phyloP scores from a whole-genome alignment of 2,113 vertebrate species.

The Carassius gibelio region DNA sequence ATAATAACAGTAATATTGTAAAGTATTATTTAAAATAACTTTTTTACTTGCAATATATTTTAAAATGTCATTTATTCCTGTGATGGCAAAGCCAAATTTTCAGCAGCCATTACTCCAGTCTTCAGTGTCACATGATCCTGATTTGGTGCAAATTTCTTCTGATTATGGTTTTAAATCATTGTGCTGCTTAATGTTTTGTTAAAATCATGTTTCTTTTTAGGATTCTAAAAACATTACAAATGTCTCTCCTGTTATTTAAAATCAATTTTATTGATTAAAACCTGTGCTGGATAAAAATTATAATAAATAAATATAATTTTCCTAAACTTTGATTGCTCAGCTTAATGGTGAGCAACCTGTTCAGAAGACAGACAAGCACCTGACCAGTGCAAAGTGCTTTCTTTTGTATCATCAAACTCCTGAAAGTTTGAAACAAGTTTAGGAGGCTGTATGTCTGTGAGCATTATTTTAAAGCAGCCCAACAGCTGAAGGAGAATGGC shows the following conservation, averaged over 20 bases:
- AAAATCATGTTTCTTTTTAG: neutral
- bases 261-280: neutral
- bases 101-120: neutral
- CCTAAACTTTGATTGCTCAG: neutral
- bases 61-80: neutral
- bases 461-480: constrained; percentile 7
- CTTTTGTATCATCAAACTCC: neutral
- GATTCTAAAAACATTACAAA: neutral
- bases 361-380: neutral
- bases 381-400: neutral
- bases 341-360: constrained; percentile 3
- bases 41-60: no score
- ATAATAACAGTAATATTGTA: neutral
- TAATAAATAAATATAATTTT: neutral
- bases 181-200: neutral
- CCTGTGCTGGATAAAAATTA: neutral
- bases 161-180: neutral
- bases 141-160: neutral
- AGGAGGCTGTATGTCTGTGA: neutral
- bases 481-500: constrained; percentile 35
- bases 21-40: neutral
- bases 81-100: neutral
- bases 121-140: neutral
- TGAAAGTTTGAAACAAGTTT: constrained; percentile 17
- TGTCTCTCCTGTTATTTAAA: neutral